Conservation (phyloP, 2,888 invertebrate genomes). For the Maniola hyperantus region DNA sequence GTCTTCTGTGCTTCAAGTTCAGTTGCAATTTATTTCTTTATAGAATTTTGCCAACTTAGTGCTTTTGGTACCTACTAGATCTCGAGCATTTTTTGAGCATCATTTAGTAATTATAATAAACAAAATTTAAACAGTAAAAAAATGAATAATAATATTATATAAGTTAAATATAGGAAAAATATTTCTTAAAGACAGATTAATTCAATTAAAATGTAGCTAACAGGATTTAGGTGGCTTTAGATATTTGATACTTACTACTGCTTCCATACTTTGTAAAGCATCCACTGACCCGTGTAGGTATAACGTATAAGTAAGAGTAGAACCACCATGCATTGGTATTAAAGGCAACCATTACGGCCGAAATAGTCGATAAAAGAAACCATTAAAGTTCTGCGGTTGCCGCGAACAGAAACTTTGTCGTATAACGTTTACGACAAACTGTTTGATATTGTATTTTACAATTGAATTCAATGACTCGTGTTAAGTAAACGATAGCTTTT, state of each 20-base stretch:
- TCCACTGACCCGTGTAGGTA: slow-evolving; percentile 34
- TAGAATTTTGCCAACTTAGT: no score
- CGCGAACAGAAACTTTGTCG: slow-evolving; percentile 24
- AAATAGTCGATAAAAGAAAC: slow-evolving; percentile 28
- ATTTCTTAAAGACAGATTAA: neutral
- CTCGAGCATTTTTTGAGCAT: no score
- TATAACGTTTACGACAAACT: slow-evolving; percentile 9
- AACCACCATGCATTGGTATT: slow-evolving; percentile 20
- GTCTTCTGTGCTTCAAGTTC: no score
- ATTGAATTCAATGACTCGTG: slow-evolving; percentile 19
- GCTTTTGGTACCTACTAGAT: no score
- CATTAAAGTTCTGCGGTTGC: slow-evolving; percentile 26
- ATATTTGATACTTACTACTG: slow-evolving; percentile 30
- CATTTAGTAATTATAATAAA: no score
- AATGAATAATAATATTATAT: neutral
- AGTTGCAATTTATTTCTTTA: no score
- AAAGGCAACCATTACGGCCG: slow-evolving; percentile 27
- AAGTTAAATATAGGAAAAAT: neutral
- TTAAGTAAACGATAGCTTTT: slow-evolving; percentile 8
- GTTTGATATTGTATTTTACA: slow-evolving; percentile 22
- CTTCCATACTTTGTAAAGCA: slow-evolving; percentile 28
- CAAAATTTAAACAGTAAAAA: neutral
- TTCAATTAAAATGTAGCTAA: slow-evolving; percentile 15
- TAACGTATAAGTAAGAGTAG: slow-evolving; percentile 30
- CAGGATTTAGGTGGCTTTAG: slow-evolving; percentile 27